A percentile compares a stretch with the other conserved stretches of the same genome.
These are phyloP conservation scores for Abramis brama DNA, from an alignment of 2,113 vertebrate species.

Conservation along the genomic window DNA sequence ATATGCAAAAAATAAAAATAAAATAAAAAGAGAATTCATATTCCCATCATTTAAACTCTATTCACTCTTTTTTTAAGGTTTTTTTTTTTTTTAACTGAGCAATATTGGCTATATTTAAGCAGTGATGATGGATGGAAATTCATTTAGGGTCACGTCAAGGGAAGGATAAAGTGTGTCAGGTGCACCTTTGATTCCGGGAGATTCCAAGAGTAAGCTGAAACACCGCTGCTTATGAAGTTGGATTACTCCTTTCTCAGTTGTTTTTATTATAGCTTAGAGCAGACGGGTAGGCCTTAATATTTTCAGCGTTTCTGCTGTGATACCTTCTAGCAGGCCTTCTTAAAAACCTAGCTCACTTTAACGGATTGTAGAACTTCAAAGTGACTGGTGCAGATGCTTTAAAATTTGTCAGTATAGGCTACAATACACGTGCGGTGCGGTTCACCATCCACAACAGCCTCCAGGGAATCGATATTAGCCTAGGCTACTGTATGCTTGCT, in stretches of 20 bases:
- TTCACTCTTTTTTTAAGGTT: neutral
- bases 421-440: constrained; percentile 62
- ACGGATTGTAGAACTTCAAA: constrained; percentile 47
- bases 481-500: neutral
- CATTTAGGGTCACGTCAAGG: constrained; percentile 18
- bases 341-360: constrained; percentile 30
- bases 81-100: neutral
- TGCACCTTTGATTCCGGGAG: constrained; percentile 31
- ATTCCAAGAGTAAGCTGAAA: constrained; percentile 19
- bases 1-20: too few relatives aligned
- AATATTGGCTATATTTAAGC: neutral
- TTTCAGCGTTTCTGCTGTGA: constrained; percentile 1
- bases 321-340: neutral
- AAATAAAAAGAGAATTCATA: neutral
- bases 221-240: constrained; percentile 27
- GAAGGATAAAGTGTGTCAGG: constrained; percentile 38
- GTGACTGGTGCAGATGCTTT: constrained; percentile 53
- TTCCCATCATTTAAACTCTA: neutral
- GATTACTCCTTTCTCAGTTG: constrained; percentile 24
- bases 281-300: neutral
- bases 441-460: constrained; percentile 70
- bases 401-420: constrained; percentile 47
- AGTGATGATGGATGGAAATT: constrained; percentile 11
- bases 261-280: constrained; percentile 24
- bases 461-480: constrained; percentile 61